Conservation (phyloP, 2,888 invertebrate genomes). For the Macaria notata region DNA sequence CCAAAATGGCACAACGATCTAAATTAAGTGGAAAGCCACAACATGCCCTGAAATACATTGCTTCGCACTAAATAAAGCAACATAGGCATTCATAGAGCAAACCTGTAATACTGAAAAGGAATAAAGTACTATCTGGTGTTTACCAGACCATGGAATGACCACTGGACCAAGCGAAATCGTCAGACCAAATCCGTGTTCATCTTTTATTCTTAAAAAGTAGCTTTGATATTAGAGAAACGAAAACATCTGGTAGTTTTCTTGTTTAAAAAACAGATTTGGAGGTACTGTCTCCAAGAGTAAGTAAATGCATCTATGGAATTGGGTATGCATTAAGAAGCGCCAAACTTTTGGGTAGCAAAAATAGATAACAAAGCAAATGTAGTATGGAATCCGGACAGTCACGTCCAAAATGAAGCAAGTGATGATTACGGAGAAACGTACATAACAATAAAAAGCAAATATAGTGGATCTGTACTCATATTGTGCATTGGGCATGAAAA, state of each 20-base stretch:
- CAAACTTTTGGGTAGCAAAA: neutral
- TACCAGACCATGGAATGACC: conserved; percentile 34
- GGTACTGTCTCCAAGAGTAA: no score
- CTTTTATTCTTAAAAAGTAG: conserved; percentile 3
- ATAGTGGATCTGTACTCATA: neutral
- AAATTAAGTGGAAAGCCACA: no score
- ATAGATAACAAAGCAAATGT: neutral
- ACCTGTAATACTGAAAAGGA: no score
- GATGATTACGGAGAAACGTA: no score
- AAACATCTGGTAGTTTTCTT: neutral
- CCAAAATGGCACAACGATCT: no score
- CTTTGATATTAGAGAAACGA: neutral
- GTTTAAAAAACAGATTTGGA: neutral
- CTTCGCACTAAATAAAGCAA: no score
- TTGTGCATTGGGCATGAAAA: conserved; percentile 3
- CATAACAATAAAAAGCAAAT: no score
- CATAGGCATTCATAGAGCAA: no score
- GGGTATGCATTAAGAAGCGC: neutral
- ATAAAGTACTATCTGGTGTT: conserved; percentile 32
- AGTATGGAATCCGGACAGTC: no score
- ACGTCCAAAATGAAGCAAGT: no score
- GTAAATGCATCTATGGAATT: neutral
- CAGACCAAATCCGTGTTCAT: conserved; percentile 22
- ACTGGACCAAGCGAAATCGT: conserved; percentile 28
- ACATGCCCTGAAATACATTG: no score